These are phyloP conservation scores for Drosophila eohydei DNA, from an alignment of 2,888 invertebrate genomes.

Conservation along the genomic window DNA sequence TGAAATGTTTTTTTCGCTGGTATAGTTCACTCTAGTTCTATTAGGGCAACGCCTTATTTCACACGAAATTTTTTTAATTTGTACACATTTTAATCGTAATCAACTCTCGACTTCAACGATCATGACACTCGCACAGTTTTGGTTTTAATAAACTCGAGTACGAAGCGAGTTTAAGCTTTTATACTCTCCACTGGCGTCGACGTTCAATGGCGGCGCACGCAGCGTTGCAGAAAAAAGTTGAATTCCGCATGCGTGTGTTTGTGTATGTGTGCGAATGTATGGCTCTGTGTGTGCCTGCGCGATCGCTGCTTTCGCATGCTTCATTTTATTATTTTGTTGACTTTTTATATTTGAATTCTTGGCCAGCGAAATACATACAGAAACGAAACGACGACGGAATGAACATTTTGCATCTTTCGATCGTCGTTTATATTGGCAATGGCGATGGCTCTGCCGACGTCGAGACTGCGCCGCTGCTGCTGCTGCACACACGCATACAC, in stretches of 20 bases:
- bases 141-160: conserved; percentile 85
- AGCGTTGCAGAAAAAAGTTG: conserved; percentile 70
- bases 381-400: conserved; percentile 69
- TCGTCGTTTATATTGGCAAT: conserved; percentile 75
- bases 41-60: conserved; percentile 33
- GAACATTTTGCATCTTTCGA: conserved; percentile 81
- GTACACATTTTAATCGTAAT: conserved; percentile 25
- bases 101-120: conserved; percentile 60
- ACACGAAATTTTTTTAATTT: conserved; percentile 12
- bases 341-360: conserved; percentile 72
- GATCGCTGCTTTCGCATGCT: conserved; percentile 74
- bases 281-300: conserved; percentile 28
- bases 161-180: conserved; percentile 85
- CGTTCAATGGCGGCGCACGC: conserved; percentile 75
- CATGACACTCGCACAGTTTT: conserved; percentile 84
- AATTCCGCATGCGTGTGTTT: conserved; percentile 43
- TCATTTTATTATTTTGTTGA: conserved; percentile 78
- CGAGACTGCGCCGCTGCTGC: conserved; percentile 38
- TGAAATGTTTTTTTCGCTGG: conserved; percentile 20
- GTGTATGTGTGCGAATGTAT: conserved; percentile 6
- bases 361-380: conserved; percentile 60
- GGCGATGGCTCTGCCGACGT: conserved; percentile 45
- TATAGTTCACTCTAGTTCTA: conserved; percentile 23
- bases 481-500: conserved; percentile 40
- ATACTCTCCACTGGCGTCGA: conserved; percentile 76